Evolutionary conservation across 2,113 vertebrate genomes (phyloP).

Genomic region (Mionectes macconnelli): DNA sequence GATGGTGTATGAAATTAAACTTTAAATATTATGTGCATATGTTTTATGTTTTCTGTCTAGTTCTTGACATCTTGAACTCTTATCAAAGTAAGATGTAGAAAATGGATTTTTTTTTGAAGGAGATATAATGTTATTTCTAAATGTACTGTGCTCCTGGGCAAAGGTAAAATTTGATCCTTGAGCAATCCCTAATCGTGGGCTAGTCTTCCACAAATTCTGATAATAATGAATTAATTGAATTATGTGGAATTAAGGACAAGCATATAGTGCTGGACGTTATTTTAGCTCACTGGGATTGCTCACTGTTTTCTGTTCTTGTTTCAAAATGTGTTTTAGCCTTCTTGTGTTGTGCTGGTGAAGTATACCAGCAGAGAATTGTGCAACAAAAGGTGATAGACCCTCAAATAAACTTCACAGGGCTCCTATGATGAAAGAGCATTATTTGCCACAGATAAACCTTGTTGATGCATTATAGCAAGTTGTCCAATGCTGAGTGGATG

Average conservation of each 20-base stretch:
- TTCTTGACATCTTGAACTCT: constrained; percentile 13
- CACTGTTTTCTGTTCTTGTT: background rate
- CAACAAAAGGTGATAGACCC: background rate
- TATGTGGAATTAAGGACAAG: background rate
- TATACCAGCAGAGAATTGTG: background rate
- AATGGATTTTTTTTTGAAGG: constrained; percentile 13
- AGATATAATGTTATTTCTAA: background rate
- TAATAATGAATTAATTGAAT: background rate
- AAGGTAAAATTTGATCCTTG: background rate
- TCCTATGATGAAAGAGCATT: background rate
- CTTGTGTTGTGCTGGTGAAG: background rate
- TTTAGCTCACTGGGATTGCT: background rate
- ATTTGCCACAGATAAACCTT: background rate
- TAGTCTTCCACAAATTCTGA: background rate
- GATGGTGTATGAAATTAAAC: constrained; percentile 12
- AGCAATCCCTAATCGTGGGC: background rate
- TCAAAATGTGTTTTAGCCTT: background rate
- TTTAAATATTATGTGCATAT: background rate
- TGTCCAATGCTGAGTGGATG: too few relatives aligned
- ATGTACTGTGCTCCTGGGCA: background rate
- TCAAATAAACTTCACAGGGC: background rate
- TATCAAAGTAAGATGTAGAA: background rate
- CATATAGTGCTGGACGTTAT: background rate
- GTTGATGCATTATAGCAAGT: background rate
- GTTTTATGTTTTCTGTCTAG: constrained; percentile 34